Conservation (phyloP, 2,113 vertebrate genomes). For the Chamaea fasciata region DNA sequence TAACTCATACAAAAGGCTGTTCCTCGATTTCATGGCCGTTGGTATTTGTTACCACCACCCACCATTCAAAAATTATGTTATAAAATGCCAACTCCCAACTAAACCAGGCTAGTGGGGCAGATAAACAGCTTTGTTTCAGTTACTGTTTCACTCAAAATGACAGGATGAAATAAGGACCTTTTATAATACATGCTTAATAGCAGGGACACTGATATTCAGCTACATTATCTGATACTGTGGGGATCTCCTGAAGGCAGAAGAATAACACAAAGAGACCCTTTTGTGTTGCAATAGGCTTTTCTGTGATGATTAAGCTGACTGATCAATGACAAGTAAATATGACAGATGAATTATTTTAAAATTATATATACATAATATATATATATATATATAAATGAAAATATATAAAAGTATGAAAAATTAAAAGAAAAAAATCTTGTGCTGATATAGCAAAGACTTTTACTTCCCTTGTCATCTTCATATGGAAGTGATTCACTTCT, state of each 20-base stretch:
- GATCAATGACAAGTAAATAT: neutral
- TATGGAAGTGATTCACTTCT: neutral
- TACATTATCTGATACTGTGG: neutral
- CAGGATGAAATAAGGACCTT: neutral
- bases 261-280: neutral
- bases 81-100: neutral
- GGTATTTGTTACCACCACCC: neutral
- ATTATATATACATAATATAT: neutral
- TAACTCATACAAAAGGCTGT: neutral
- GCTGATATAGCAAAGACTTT: neutral
- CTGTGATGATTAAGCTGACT: neutral
- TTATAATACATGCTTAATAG: neutral
- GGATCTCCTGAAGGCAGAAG: neutral
- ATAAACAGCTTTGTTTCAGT: neutral
- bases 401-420: neutral
- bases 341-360: neutral
- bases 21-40: neutral
- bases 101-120: neutral
- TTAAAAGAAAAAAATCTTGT: neutral
- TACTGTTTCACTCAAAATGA: neutral
- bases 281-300: neutral
- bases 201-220: neutral
- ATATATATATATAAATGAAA: neutral
- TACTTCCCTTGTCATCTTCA: neutral
- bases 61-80: neutral